Evolutionary conservation across 2,113 vertebrate genomes (phyloP), one percentile per base, ranked within the genome.

Genomic region (Diphyllodes magnificus): DNA sequence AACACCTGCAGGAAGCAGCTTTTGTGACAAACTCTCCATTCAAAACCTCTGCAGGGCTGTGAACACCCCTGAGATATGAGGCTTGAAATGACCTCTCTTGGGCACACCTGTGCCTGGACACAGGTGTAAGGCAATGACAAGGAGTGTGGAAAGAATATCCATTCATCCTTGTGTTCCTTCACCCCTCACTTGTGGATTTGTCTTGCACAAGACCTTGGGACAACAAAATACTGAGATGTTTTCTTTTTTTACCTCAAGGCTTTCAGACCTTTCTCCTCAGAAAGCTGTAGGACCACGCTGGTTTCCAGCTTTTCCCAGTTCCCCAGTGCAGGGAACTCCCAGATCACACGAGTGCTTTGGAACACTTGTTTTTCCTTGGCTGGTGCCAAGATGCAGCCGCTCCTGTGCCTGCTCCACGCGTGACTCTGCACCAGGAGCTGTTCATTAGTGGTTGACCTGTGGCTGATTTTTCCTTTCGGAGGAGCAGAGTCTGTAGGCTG

Each of bases 1-100:
- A 65, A 59, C 64, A 68, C 76, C 68, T 93, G 59, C 64, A 88
- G 71, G 85, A 70, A 88, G 72, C n/a, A 73, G 35, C 69, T 92
- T 76, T 91, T 84, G 73, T 89, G 50, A 66, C 42, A 65, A 39
- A 19, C n/a, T 69, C 50, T 65, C 53, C 40, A 42, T 37, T 90
- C 15, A 86, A 53, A n/a, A n/a, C n/a, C 45, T 66, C 73, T 81
- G 54, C 59, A 59, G 72, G 72, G 56, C 47, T 79, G 54, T 68
- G 65, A 92, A 47, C 59, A 69, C 21, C 53, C 45, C 59, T 70
- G 80, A 66, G 70, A 59, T 11, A 20, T 0, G 2, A 69, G 64
- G 39, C 20, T 73, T 90, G 63, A 86, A 93, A 86, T 56, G 49
- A 39, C n/a, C 30, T 85, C 37, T 59, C 39, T 35, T 28, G 68